Conservation (phyloP, 2,797 vertebrate species). For the Neostethus bicornis region DNA sequence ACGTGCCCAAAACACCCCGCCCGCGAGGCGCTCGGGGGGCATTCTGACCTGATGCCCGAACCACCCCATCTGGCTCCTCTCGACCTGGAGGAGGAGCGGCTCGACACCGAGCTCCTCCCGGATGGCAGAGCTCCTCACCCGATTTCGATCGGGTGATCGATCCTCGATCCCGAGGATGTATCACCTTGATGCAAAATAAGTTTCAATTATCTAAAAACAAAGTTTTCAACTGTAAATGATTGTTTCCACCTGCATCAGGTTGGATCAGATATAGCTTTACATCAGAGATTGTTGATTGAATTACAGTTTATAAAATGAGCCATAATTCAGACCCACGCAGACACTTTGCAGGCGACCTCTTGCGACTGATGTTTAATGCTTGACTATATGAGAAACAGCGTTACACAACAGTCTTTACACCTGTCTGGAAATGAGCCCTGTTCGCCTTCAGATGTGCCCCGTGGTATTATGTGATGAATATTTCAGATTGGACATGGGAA, state of each 20-base stretch:
- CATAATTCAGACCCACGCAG: conserved; percentile 38
- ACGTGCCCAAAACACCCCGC: no score
- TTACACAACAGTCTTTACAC: conserved; percentile 42
- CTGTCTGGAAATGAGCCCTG: conserved; percentile 29
- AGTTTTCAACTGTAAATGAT: no score
- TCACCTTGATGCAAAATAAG: no score
- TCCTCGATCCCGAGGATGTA: no score
- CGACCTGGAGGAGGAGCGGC: no score
- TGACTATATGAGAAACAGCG: conserved; percentile 12
- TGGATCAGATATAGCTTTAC: conserved; percentile 12
- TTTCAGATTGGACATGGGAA: conserved; percentile 42
- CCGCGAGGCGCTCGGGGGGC: no score
- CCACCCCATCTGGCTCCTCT: no score
- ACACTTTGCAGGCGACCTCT: conserved; percentile 34
- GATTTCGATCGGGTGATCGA: no score
- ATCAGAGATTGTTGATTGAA: conserved; percentile 34
- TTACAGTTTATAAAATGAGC: conserved; percentile 44
- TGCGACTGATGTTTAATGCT: conserved; percentile 32
- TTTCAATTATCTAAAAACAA: no score
- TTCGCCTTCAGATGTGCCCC: conserved; percentile 36
- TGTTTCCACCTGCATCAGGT: neutral
- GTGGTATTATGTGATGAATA: conserved; percentile 39
- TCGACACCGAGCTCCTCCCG: no score
- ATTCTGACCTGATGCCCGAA: no score
- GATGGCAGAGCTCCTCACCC: no score